Percentiles rank a stretch among this genome's conserved stretches.
Evolutionary conservation across 1,140 invertebrate species (phyloP).

Genomic region (Matsumurasca onukii): DNA sequence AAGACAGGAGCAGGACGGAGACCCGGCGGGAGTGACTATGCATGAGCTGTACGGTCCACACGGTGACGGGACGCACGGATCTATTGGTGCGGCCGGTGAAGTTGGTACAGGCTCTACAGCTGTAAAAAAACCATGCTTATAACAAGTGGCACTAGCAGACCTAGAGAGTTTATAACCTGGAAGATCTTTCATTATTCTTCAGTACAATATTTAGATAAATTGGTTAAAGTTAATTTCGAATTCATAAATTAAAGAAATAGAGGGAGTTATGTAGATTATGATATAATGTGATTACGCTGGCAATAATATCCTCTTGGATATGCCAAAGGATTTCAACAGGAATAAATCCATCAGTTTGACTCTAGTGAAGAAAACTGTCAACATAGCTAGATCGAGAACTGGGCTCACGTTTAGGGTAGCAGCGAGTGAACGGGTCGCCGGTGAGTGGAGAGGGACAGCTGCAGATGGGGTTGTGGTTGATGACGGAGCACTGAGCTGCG

Average conservation of each 20-base stretch:
- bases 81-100: constrained; percentile 38
- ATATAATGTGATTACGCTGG: no score
- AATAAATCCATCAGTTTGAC: no score
- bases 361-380: no score
- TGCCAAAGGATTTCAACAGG: no score
- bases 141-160: background rate
- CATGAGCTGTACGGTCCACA: constrained; percentile 73
- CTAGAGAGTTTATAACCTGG: background rate
- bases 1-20: constrained; percentile 48
- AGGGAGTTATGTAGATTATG: no score
- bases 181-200: no score
- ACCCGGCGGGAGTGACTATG: constrained; percentile 53
- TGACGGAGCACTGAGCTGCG: constrained; percentile 57
- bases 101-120: constrained; percentile 43
- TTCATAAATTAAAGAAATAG: no score
- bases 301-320: no score
- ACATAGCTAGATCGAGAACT: no score
- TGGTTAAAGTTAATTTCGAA: background rate
- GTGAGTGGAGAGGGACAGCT: constrained; percentile 55
- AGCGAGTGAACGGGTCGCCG: constrained; percentile 62
- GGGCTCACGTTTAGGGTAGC: constrained; percentile 50
- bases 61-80: constrained; percentile 68
- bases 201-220: constrained; percentile 15
- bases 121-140: constrained; percentile 38
- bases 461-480: constrained; percentile 59